Evolutionary conservation across 2,888 invertebrate genomes (phyloP).

Genomic region (Meliscaeva auricollis): DNA sequence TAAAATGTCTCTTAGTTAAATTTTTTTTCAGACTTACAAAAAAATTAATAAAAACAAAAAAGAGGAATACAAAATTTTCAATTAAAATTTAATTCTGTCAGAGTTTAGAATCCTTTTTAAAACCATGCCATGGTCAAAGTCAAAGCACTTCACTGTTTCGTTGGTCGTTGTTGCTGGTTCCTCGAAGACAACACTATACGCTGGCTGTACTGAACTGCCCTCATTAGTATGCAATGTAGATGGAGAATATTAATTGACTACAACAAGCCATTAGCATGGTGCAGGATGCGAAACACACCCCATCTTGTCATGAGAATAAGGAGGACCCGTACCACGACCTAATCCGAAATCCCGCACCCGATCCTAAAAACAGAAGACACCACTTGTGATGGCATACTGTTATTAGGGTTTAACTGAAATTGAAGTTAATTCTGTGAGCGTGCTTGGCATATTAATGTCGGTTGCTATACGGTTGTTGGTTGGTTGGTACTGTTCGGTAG

Average conservation of each 20-base stretch:
- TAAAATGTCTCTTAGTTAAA: neutral
- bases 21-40: neutral
- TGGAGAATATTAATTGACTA: constrained; percentile 74
- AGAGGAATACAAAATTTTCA: constrained; percentile 42
- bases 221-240: constrained; percentile 71
- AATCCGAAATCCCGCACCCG: constrained; percentile 26
- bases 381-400: constrained; percentile 66
- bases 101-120: constrained; percentile 52
- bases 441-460: constrained; percentile 67
- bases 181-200: no score
- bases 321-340: constrained; percentile 28
- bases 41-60: constrained; percentile 3
- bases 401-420: constrained; percentile 73
- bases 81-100: constrained; percentile 52
- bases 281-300: constrained; percentile 66
- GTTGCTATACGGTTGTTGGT: neutral
- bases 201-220: constrained; percentile 19
- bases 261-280: constrained; percentile 74
- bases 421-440: constrained; percentile 73
- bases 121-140: constrained; percentile 57
- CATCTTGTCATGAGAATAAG: constrained; percentile 18
- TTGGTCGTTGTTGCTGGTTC: neutral
- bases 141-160: constrained; percentile 39
- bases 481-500: neutral
- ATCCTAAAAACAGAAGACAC: constrained; percentile 68